phyloP scores from a whole-genome alignment of 1,140 invertebrate genomes.

The Saccostrea glomerata region DNA sequence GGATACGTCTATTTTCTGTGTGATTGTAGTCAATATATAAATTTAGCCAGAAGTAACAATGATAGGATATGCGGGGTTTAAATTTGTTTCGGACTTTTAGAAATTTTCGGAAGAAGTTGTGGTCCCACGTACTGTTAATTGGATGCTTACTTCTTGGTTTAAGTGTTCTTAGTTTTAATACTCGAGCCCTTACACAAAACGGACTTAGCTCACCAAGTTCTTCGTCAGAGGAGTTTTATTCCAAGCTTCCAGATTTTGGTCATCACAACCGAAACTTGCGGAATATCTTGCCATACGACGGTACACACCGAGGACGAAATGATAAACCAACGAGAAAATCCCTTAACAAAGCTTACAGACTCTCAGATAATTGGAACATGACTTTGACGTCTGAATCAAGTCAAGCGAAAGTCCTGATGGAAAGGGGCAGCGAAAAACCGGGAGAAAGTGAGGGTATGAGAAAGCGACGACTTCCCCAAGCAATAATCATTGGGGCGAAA shows the following conservation, averaged over 20 bases:
- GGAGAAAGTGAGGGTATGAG: background rate
- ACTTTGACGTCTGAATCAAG: conserved; percentile 23
- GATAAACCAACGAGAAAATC: background rate
- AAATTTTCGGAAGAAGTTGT: background rate
- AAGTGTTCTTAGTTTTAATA: conserved; percentile 21
- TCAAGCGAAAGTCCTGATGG: background rate
- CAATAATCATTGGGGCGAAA: conserved; percentile 80
- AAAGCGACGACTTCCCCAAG: conserved; percentile 66
- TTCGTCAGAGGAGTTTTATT: background rate
- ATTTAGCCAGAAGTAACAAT: background rate
- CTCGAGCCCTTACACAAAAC: background rate
- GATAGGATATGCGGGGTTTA: conserved; percentile 16
- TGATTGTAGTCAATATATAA: background rate
- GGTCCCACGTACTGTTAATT: background rate
- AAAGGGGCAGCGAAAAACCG: background rate
- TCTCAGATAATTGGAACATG: conserved; percentile 22
- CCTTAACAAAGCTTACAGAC: conserved; percentile 24
- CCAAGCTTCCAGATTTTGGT: background rate
- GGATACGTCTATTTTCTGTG: background rate
- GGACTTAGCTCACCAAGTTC: background rate
- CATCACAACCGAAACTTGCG: conserved; percentile 8
- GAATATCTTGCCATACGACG: background rate
- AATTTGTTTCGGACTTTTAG: background rate
- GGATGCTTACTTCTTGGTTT: background rate
- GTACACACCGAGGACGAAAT: background rate